Base-by-base conservation (phyloP, 92 coral and sea anemone genomes). In the Montipora capitata region DNA sequence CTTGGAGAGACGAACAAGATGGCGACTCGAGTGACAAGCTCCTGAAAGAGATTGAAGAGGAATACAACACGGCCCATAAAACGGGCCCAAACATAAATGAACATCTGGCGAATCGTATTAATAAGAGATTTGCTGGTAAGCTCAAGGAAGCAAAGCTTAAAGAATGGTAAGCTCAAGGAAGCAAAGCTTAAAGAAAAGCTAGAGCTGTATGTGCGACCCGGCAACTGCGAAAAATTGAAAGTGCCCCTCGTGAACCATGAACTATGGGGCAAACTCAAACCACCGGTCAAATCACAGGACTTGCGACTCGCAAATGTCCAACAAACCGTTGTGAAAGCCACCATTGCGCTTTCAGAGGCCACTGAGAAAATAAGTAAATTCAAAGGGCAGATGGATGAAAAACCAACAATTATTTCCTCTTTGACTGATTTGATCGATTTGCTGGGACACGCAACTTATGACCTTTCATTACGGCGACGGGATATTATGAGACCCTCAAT, bases 151-250 rank as follows among this genome's bases (percentile, higher is more conserved):
- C 44, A 17, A 90, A 90, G 90, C 86, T 90, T 61, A 90, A 90
- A 85, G 85, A 90, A 56, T n/a, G 80, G 75, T 43, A 90, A 85
- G 70, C 70, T 85, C 43, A 77, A 51, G 3, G 93, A 85, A 6
- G 61, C 44, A 17, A 90, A 90, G 90, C 86, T 90, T 61, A 90
- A 90, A 85, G 85, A 90, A 56, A 78, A 81, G 62, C 79, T 81
- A 35, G 92, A 88, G 74, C 76, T 62, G 13, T 81, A 81, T 35
- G 81, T 61, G 65, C 69, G 87, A 74, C 87, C 92, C 63, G 81
- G 92, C 18, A 88, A 79, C 63, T 88, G 88, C 44, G 87, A 88
- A 52, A 88, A 73, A 72, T 54, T 81, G 56, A 72, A 88, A 88
- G 87, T 52, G 27, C 67, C 77, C 3, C 51, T 71, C 40, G 88